These are phyloP conservation scores for Dusona sp. DNA, from an alignment of 2,888 invertebrate genomes.

Conservation along the genomic window DNA sequence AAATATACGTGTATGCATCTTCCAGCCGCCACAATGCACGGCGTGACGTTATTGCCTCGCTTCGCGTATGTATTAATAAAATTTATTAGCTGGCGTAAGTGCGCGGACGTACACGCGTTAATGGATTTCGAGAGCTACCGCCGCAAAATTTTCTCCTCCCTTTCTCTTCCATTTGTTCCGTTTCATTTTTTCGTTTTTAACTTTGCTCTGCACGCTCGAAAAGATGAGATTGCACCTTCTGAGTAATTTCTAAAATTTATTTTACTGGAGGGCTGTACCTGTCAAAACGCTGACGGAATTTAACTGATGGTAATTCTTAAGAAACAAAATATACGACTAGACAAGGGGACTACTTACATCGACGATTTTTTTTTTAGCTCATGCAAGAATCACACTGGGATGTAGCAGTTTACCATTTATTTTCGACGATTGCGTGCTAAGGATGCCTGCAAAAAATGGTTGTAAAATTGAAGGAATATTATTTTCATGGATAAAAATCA, in stretches of 20 bases:
- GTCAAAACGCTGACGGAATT: background rate
- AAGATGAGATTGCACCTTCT: conserved; percentile 24
- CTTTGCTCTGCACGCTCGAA: conserved; percentile 28
- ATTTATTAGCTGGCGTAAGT: conserved; percentile 80
- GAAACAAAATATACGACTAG: background rate
- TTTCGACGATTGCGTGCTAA: background rate
- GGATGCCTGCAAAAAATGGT: background rate
- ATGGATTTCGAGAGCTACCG: conserved; percentile 79
- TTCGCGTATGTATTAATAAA: conserved; percentile 82
- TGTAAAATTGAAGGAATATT: background rate
- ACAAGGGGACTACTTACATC: background rate
- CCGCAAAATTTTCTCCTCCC: conserved; percentile 56
- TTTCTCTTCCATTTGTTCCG: conserved; percentile 34
- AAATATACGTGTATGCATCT: conserved; percentile 48
- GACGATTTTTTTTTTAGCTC: background rate
- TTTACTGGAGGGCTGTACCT: conserved; percentile 6
- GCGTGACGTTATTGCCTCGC: conserved; percentile 79
- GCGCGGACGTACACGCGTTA: conserved; percentile 78
- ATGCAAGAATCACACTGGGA: background rate
- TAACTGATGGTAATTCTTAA: background rate
- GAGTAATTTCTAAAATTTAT: conserved; percentile 27
- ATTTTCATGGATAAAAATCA: conserved; percentile 16
- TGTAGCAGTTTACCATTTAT: background rate
- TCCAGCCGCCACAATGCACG: conserved; percentile 72
- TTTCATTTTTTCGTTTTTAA: conserved; percentile 12